Conservation (phyloP, 2,113 vertebrate species). For the Phaethornis superciliosus region DNA sequence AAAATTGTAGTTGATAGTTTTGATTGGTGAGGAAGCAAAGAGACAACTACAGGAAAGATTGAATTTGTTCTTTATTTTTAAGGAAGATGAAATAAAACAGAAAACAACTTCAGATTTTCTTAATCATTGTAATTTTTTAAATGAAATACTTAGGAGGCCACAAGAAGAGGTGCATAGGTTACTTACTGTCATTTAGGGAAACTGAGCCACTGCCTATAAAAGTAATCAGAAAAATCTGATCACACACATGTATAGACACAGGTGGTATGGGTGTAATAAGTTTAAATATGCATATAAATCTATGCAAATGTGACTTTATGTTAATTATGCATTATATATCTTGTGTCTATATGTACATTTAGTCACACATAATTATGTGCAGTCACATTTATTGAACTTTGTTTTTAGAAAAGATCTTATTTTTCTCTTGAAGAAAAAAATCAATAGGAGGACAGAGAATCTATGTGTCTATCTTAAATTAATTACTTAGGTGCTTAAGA, state of each 20-base stretch:
- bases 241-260: neutral
- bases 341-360: neutral
- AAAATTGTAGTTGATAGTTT: neutral
- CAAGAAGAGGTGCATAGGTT: neutral
- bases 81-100: neutral
- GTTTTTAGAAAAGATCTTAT: neutral
- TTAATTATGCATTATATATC: neutral
- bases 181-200: neutral
- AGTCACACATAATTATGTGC: neutral
- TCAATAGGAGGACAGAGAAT: neutral
- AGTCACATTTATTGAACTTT: neutral
- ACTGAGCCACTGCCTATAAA: neutral
- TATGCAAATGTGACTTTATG: neutral
- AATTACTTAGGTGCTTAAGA: neutral
- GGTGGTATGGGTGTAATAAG: neutral
- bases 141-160: neutral
- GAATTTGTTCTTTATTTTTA: neutral
- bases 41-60: neutral
- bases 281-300: neutral
- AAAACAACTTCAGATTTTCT: neutral
- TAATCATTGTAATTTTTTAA: neutral
- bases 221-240: neutral
- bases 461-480: neutral
- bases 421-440: neutral
- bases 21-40: neutral